Evolutionary conservation across 2,888 invertebrate species (phyloP).

Genomic region (Orthosia incerta): DNA sequence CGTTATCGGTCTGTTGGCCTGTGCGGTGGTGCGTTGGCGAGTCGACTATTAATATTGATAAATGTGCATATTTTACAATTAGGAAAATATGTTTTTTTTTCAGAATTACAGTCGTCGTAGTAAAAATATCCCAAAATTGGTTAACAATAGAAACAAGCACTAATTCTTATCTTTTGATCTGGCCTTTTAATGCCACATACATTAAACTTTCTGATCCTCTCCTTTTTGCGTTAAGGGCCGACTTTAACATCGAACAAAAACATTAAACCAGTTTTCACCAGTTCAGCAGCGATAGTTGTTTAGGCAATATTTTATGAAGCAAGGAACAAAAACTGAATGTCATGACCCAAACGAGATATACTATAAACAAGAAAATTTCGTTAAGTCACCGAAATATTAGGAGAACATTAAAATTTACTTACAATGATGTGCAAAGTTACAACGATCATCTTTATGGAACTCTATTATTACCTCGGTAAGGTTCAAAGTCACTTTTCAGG

Average conservation of each 20-base stretch:
- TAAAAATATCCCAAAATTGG: background rate
- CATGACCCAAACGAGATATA: conserved; percentile 63
- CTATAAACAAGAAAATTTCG: conserved; percentile 56
- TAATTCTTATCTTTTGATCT: conserved; percentile 4
- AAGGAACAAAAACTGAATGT: conserved; percentile 62
- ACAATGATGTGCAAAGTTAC: conserved; percentile 69
- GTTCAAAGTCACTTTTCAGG: conserved; percentile 19
- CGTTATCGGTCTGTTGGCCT: too few species aligned
- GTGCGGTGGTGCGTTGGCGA: too few species aligned
- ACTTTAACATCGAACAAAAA: conserved; percentile 34
- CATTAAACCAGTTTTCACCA: conserved; percentile 22
- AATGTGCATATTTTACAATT: too few species aligned
- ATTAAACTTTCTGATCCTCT: conserved; percentile 26
- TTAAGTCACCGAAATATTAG: conserved; percentile 71
- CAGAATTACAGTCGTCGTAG: too few species aligned
- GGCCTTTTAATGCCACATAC: conserved; percentile 12
- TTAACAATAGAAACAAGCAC: background rate
- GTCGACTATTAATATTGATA: too few species aligned
- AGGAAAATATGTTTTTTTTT: too few species aligned
- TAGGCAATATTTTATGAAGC: conserved; percentile 57
- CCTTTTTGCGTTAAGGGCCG: conserved; percentile 20
- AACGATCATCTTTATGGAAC: conserved; percentile 41
- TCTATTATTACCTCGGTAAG: conserved; percentile 2
- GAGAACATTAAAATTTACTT: conserved; percentile 72
- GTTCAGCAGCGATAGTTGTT: conserved; percentile 42